Evolutionary conservation across 1,140 invertebrate genomes (phyloP).

Genomic region (Leucophenga varia): DNA sequence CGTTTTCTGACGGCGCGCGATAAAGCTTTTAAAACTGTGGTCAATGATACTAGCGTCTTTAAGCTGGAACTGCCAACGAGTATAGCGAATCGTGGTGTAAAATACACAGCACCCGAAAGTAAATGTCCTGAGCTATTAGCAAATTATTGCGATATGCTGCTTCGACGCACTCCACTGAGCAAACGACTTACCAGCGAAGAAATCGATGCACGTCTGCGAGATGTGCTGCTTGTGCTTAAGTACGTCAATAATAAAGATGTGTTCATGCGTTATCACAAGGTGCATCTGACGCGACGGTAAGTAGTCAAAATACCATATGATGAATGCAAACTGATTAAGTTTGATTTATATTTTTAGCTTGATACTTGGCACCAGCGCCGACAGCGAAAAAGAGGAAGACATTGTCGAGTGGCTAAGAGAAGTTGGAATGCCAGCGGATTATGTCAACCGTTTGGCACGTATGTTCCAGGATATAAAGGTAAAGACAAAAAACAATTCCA

Average conservation of each 20-base stretch:
- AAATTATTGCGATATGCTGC: slow-evolving; percentile 99
- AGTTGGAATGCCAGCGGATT: slow-evolving; percentile 99
- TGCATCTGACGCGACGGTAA: slow-evolving; percentile 91
- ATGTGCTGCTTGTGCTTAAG: slow-evolving; percentile 95
- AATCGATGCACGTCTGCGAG: slow-evolving; percentile 89
- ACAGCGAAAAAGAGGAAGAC: slow-evolving; percentile 99
- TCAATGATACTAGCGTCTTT: slow-evolving; percentile 98
- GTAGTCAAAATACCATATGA: slow-evolving; percentile 39
- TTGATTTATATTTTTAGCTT: slow-evolving; percentile 57
- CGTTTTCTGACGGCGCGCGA: slow-evolving; percentile 96
- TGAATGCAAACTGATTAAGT: background rate
- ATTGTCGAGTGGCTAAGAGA: slow-evolving; percentile 96
- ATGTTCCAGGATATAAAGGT: slow-evolving; percentile 99
- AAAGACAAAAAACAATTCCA: background rate
- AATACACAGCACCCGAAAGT: slow-evolving; percentile 79
- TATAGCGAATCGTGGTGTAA: slow-evolving; percentile 62
- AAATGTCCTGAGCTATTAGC: slow-evolving; percentile 98
- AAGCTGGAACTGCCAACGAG: slow-evolving; percentile 68
- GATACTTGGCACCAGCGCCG: slow-evolving; percentile 94
- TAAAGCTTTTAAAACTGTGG: slow-evolving; percentile 97
- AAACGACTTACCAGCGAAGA: slow-evolving; percentile 97
- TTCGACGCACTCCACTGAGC: slow-evolving; percentile 94
- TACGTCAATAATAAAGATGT: slow-evolving; percentile 99
- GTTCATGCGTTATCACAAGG: slow-evolving; percentile 99
- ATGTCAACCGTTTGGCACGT: slow-evolving; percentile 95